phyloP scores from a whole-genome alignment of 2,888 invertebrate genomes.

The Himalopsyche anomala region DNA sequence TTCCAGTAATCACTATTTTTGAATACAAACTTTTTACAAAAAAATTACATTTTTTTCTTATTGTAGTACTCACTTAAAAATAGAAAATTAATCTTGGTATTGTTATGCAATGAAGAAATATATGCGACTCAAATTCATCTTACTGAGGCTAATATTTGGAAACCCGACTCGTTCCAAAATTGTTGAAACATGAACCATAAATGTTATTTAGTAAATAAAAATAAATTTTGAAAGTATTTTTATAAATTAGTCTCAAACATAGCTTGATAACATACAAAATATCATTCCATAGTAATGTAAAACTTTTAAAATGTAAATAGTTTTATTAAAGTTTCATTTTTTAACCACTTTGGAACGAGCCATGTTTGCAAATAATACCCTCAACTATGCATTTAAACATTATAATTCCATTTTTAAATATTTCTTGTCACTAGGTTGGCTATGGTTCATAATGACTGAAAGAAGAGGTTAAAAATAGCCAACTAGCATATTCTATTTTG shows the following conservation, averaged over 20 bases:
- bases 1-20: not conserved
- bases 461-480: not conserved
- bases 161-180: too few species aligned
- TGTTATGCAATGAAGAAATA: not conserved
- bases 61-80: not conserved
- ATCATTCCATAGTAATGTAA: too few species aligned
- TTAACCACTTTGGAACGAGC: too few species aligned
- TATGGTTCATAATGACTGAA: not conserved
- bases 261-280: too few species aligned
- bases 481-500: not conserved
- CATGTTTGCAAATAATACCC: too few species aligned
- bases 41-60: conserved; percentile 1
- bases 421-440: not conserved
- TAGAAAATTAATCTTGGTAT: not conserved
- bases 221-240: too few species aligned
- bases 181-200: too few species aligned
- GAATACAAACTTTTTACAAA: conserved; percentile 24
- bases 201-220: too few species aligned
- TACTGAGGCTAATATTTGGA: too few species aligned
- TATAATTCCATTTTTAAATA: not conserved
- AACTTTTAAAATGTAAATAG: too few species aligned
- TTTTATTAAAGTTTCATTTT: too few species aligned
- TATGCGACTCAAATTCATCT: not conserved
- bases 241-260: too few species aligned
- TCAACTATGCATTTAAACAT: not conserved